Evolutionary conservation across 35 echinoderm and acorn worm species (phyloP), one percentile per base, ranked within the genome.

Genomic region (Anneissia japonica): DNA sequence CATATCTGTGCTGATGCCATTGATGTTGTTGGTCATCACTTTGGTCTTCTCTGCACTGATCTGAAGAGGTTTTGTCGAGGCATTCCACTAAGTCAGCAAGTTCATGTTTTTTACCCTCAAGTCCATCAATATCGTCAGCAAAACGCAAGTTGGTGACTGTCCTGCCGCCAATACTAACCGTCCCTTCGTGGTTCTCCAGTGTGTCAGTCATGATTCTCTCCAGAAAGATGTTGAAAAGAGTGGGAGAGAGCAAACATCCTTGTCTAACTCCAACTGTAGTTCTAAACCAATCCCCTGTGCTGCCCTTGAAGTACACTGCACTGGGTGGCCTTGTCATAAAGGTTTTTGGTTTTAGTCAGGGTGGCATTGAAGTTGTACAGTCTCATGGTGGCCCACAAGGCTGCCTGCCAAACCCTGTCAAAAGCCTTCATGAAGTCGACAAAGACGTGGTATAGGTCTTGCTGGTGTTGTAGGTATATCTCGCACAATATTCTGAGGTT

Each of bases 191-290:
- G 32, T 76, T 51, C 82, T 87, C 45, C 21, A 91, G 83, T 35
- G 89, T 83, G 37, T 91, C 90, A 36, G 80, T 84, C 81, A 88
- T 88, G 38, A 87, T 87, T 40, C 90, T 87, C 39, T 91, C 90
- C 12, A 88, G 51, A 51, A 88, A 92, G n/a, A 88, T 87, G 84
- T 91, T 91, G 84, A 89, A 81, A 4, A 93, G 87, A 34, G 76
- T 93, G 31, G 76, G 91, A 37, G 82, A 86, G 14, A 92, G 73
- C 30, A 92, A 56, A 79, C 90, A 87, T 12, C 90, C 84, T 79
- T 87, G 85, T 31, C 86, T 30, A 3, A 87, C 76, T 83, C 77
- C 86, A 28, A 87, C 76, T 83, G 45, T 2, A 29, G 86, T 82
- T 5, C 32, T 14, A 41, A 82, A 87, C 86, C 86, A 87, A 23